These are phyloP conservation scores for Bombus balteatus DNA, from an alignment of 1,140 invertebrate species.

Conservation along the genomic window DNA sequence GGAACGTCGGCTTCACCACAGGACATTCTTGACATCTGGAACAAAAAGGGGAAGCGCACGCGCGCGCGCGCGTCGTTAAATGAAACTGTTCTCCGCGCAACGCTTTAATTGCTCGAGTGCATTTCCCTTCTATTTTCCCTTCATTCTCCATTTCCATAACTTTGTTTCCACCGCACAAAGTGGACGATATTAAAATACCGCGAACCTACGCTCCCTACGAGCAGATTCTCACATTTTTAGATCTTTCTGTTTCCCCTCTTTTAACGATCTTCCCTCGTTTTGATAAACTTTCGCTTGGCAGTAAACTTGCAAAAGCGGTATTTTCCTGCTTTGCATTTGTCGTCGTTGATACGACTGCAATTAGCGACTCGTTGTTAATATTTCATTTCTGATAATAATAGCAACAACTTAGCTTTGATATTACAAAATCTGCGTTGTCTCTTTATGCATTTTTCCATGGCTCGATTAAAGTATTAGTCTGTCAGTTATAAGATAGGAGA, in stretches of 20 bases:
- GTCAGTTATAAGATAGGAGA: background rate
- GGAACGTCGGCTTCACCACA: slow-evolving; percentile 90
- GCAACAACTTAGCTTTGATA: background rate
- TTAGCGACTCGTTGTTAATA: background rate
- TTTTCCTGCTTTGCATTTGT: background rate
- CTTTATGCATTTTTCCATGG: no score
- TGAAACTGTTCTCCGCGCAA: background rate
- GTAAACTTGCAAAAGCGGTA: background rate
- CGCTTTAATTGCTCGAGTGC: slow-evolving; percentile 28
- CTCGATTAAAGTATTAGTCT: no score
- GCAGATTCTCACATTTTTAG: background rate
- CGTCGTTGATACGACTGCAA: background rate
- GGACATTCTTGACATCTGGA: slow-evolving; percentile 91
- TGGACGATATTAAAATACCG: slow-evolving; percentile 9
- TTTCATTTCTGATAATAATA: background rate
- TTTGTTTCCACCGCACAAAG: background rate
- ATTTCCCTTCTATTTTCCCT: background rate
- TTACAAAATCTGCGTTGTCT: background rate
- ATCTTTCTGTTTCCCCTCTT: background rate
- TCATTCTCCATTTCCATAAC: background rate
- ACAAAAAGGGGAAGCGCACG: slow-evolving; percentile 56
- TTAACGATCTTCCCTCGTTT: no score
- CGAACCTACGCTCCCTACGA: no score
- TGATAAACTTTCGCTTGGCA: background rate
- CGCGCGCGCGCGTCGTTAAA: slow-evolving; percentile 18